phyloP scores from a whole-genome alignment of 2,888 invertebrate species.

The Agrilus cyanescens region DNA sequence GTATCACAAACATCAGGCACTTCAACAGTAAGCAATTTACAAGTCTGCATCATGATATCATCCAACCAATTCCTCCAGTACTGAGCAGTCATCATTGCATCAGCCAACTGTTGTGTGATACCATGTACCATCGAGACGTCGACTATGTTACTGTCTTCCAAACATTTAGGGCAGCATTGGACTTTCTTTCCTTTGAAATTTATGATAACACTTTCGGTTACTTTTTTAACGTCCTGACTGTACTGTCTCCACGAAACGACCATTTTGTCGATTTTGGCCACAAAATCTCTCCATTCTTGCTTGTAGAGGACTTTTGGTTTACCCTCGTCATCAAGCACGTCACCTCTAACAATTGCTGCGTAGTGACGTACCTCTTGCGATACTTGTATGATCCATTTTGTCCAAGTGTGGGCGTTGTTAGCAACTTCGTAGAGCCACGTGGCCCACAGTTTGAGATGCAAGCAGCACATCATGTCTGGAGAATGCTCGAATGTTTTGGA shows the following conservation, averaged over 20 bases:
- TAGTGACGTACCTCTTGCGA: conserved; percentile 26
- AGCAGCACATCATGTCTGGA: conserved; percentile 28
- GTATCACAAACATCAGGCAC: no score
- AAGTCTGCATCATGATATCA: conserved; percentile 24
- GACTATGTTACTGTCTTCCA: conserved; percentile 28
- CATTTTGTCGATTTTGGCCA: conserved; percentile 25
- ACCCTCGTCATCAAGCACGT: conserved; percentile 14
- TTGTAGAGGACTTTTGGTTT: conserved; percentile 15
- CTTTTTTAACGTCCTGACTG: conserved; percentile 27
- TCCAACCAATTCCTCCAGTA: conserved; percentile 31
- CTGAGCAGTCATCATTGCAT: conserved; percentile 27
- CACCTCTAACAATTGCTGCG: conserved; percentile 21
- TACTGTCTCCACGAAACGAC: conserved; percentile 28
- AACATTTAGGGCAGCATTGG: conserved; percentile 29
- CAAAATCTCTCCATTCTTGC: conserved; percentile 24
- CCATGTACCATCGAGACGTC: conserved; percentile 28
- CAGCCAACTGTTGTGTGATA: conserved; percentile 27
- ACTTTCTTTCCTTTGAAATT: conserved; percentile 27
- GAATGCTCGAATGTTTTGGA: conserved; percentile 24
- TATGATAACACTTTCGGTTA: conserved; percentile 26
- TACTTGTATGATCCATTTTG: conserved; percentile 27
- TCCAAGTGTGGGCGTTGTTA: conserved; percentile 31
- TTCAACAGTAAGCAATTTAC: no score
- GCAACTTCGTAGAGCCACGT: conserved; percentile 30
- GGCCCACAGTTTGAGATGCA: conserved; percentile 31